phyloP scores from a whole-genome alignment of 2,797 vertebrate genomes.

The Acipenser oxyrinchus region DNA sequence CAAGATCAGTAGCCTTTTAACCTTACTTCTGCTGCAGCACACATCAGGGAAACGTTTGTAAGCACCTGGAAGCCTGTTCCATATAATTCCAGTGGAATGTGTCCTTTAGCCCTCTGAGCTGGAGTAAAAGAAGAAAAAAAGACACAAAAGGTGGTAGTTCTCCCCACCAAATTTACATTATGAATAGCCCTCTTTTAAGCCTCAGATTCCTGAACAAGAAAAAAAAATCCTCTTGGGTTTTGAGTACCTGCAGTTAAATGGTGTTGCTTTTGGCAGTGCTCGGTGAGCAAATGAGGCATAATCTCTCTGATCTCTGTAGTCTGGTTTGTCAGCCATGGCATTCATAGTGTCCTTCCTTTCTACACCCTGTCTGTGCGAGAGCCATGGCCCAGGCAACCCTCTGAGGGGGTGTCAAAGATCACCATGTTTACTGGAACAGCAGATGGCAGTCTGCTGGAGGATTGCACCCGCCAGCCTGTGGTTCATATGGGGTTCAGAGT shows the following conservation, averaged over 20 bases:
- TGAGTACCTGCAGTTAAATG: conserved; percentile 70
- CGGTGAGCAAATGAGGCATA: conserved; percentile 62
- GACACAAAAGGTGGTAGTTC: conserved; percentile 46
- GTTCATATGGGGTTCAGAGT: conserved; percentile 57
- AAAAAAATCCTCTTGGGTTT: conserved; percentile 48
- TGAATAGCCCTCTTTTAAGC: conserved; percentile 52
- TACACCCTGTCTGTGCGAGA: conserved; percentile 54
- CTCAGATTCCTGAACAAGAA: conserved; percentile 40
- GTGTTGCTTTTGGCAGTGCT: conserved; percentile 68
- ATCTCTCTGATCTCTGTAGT: conserved; percentile 64
- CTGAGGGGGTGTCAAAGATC: conserved; percentile 63
- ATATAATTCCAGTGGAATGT: conserved; percentile 3
- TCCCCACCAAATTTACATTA: conserved; percentile 43
- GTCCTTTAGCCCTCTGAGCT: conserved; percentile 6
- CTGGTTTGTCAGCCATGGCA: conserved; percentile 59
- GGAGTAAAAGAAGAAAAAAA: conserved; percentile 21
- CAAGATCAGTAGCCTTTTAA: no score
- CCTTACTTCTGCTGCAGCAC: no score
- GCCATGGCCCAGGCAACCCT: conserved; percentile 50
- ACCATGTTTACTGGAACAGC: conserved; percentile 58
- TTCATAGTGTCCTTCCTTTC: conserved; percentile 64
- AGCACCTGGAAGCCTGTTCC: no score
- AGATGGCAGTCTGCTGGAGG: conserved; percentile 42
- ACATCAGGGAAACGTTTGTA: no score
- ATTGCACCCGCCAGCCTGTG: conserved; percentile 33